Evolutionary conservation across 2,888 invertebrate genomes (phyloP), one percentile per base, ranked within the genome.

Genomic region (Drosophila meridionalis): DNA sequence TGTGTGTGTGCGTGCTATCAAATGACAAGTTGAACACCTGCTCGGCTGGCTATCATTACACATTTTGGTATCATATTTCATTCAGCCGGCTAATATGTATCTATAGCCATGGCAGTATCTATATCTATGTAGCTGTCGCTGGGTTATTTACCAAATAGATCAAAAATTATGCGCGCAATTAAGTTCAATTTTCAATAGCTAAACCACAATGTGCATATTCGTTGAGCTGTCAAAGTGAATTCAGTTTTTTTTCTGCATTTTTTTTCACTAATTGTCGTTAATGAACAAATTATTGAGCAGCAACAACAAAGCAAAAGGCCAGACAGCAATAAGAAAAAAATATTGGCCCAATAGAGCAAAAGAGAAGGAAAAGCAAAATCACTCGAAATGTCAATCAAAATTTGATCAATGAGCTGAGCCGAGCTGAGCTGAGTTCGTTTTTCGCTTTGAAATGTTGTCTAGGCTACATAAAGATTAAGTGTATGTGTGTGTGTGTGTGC

Each of bases 321-420:
- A 86, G 38, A 55, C 73, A 58, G 71, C 70, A 66, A 71, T 69
- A 55, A 60, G 78, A 83, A 42, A 83, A 84, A 78, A 83, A 84
- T 89, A 87, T 74, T 79, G 56, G 40, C 40, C 56, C 79, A 85
- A 78, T 87, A 80, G 88, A 87, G 88, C 86, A 85, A 72, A 73
- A 78, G 38, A 55, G 38, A 58, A 28, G 34, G 26, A 14, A 36
- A 57, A 65, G 70, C 73, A 69, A 87, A 87, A 85, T 74, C 87
- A 87, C 80, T 85, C 87, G 71, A 83, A 73, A 68, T 88, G 85
- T 89, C 90, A 85, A 85, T 85, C 90, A 83, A 90, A 88, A 76
- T 86, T 88, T 88, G 90, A 85, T 85, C 90, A 85, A 85, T 88
- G 87, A 89, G 89, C 73, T 68, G 69, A 74, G 58, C 58, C 4